Evolutionary conservation across 2,888 invertebrate genomes (phyloP), one percentile per base, ranked within the genome.

Genomic region (Teinopalpus imperialis): DNA sequence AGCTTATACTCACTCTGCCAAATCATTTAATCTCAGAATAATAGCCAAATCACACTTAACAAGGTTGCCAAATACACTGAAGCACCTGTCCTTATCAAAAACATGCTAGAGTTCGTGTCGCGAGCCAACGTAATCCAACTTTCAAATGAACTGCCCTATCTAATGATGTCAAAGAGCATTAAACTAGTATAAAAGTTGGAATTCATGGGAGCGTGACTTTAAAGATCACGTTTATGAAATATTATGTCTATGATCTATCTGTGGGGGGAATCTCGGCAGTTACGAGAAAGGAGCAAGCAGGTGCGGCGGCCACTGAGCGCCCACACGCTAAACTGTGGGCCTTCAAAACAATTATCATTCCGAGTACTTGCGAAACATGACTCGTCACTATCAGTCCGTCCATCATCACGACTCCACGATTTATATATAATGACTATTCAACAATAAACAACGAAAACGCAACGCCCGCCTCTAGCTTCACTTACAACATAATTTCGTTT

Each of bases 351-450:
- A 83, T 83, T 85, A 85, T 83, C 85, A 81, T 86, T 73, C 79
- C 76, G 66, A 67, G 69, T 69, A 69, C 70, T 87, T 81, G 86
- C 87, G 72, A 85, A 88, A 86, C 88, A 80, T 78, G 82, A 79
- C 61, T 74, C 76, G 85, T 86, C 85, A 83, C 82, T 86, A 88
- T 88, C 87, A 60, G 69, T 63, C 70, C 63, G 66, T 66, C 76
- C 79, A 88, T 88, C 87, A 81, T 81, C 88, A 88, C 88, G 88
- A 87, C 81, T 76, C 60, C 61, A 70, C 85, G 73, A 87, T 88
- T 88, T 87, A 85, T 86, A 86, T 86, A 85, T 87, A 88, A 87
- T 87, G 83, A 86, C 79, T 83, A 76, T 77, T 76, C 79, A 81
- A 86, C 86, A 80, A 81, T 81, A 85, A 80, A 85, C 82, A 75